Evolutionary conservation across 2,113 vertebrate species (phyloP).

Genomic region (Smithornis capensis): DNA sequence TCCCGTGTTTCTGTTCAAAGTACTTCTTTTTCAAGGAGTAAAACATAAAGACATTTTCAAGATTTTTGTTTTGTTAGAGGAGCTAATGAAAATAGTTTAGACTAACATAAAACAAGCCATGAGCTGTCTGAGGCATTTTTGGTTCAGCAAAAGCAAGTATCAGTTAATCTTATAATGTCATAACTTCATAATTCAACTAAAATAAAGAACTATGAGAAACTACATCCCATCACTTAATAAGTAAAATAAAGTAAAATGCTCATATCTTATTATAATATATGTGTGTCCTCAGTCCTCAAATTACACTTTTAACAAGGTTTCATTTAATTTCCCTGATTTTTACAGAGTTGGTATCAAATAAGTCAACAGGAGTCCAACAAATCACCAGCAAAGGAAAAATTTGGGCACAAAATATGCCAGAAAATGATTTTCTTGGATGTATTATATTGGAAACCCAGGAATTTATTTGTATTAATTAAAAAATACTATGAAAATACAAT

Average conservation of each 20-base stretch:
- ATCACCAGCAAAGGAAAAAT: not conserved
- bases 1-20: conserved; percentile 37
- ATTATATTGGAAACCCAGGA: not conserved
- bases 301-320: not conserved
- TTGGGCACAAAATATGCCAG: not conserved
- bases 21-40: not conserved
- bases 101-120: not conserved
- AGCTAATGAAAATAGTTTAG: conserved; percentile 52
- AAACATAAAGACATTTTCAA: conserved; percentile 1
- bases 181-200: not conserved
- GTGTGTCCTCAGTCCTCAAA: not conserved
- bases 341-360: not conserved
- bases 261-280: accelerated
- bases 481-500: not conserved
- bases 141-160: not conserved
- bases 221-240: too few relatives aligned
- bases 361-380: not conserved
- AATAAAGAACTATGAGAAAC: not conserved
- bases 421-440: not conserved
- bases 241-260: not conserved
- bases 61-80: conserved; percentile 24
- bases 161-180: not conserved
- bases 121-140: not conserved
- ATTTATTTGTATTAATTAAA: not conserved
- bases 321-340: not conserved